Conservation (phyloP, 1,140 invertebrate genomes). For the Platyscapa corneri region DNA sequence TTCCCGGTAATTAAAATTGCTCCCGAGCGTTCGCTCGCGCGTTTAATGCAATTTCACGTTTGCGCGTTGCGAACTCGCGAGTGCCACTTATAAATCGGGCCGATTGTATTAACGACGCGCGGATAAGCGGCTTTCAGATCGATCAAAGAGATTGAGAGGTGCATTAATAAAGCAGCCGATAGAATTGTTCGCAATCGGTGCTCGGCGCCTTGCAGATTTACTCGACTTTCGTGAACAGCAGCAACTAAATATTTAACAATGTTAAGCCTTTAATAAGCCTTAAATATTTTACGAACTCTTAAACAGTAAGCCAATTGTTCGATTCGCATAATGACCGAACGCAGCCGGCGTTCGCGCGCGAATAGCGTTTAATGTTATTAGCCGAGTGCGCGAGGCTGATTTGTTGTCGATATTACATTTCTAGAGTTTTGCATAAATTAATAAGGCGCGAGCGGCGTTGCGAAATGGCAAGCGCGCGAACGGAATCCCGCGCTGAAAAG, state of each 20-base stretch:
- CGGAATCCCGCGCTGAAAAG: too few species aligned
- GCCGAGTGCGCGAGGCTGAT: too few species aligned
- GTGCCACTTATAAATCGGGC: neutral
- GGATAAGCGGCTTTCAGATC: neutral
- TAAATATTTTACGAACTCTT: neutral
- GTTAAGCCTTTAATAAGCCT: neutral
- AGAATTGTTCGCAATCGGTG: neutral
- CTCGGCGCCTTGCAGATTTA: neutral
- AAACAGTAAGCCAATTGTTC: slow-evolving; percentile 1
- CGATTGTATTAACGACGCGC: neutral
- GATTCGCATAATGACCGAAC: neutral
- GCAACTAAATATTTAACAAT: neutral
- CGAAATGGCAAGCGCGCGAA: too few species aligned
- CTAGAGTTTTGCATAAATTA: too few species aligned
- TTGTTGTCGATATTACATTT: too few species aligned
- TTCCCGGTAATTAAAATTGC: neutral
- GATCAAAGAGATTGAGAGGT: neutral
- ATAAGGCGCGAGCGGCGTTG: too few species aligned
- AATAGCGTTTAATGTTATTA: too few species aligned
- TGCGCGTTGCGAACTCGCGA: neutral
- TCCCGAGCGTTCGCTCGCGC: neutral
- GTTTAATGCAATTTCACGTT: neutral
- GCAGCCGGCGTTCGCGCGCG: neutral
- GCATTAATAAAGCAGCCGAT: neutral
- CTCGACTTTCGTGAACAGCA: neutral